phyloP scores from a whole-genome alignment of 30 jellyfish, hydroid and myxozoan genomes.

The Nemopilema nomurai region DNA sequence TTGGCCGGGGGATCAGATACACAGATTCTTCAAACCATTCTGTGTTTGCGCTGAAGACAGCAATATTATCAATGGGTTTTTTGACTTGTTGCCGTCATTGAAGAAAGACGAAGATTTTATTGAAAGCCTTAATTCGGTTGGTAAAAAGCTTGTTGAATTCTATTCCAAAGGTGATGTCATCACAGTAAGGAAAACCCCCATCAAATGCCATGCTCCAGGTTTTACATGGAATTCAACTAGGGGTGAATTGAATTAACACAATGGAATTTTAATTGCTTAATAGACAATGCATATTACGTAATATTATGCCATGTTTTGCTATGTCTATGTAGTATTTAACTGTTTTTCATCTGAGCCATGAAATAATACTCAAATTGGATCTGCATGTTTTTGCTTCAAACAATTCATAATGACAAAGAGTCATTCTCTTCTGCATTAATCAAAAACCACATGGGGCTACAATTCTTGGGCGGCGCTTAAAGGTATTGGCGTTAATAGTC shows the following conservation, averaged over 20 bases:
- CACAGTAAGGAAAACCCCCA: not conserved
- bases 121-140: not conserved
- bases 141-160: not conserved
- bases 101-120: not conserved
- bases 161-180: slow-evolving; percentile 3
- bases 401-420: too few relatives aligned
- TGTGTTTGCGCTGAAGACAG: slow-evolving; percentile 12
- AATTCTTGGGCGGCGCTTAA: too few relatives aligned
- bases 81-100: not conserved
- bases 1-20: slow-evolving; percentile 3
- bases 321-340: too few relatives aligned
- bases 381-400: too few relatives aligned
- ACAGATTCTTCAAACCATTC: slow-evolving; percentile 19
- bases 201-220: not conserved
- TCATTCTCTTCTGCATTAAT: too few relatives aligned
- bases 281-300: too few relatives aligned
- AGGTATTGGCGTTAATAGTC: too few relatives aligned
- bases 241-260: not conserved
- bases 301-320: too few relatives aligned
- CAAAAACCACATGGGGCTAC: too few relatives aligned
- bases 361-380: too few relatives aligned
- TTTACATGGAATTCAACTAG: slow-evolving; percentile 15
- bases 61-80: not conserved
- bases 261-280: too few relatives aligned
- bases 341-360: too few relatives aligned